These are phyloP conservation scores for Reticulitermes speratus DNA, from an alignment of 1,140 invertebrate genomes.

Conservation along the genomic window DNA sequence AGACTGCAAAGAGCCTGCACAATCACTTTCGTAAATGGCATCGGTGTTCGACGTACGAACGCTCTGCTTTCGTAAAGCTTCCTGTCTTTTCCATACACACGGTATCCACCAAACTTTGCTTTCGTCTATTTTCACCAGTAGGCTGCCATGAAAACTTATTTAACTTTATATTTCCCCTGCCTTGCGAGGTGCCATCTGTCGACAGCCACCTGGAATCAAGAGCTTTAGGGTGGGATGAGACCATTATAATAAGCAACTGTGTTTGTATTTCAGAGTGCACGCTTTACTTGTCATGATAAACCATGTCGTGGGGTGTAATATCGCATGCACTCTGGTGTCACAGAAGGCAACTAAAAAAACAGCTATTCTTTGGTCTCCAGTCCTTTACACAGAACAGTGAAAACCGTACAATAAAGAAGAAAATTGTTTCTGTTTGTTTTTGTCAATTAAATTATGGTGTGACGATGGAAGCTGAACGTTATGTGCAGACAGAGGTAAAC, in stretches of 20 bases:
- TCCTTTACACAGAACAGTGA: neutral
- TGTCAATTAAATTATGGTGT: too few relatives aligned
- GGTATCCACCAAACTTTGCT: neutral
- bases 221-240: neutral
- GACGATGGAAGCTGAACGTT: too few relatives aligned
- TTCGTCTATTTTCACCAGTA: neutral
- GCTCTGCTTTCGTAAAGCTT: too few relatives aligned
- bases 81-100: too few relatives aligned
- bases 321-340: too few relatives aligned
- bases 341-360: too few relatives aligned
- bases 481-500: too few relatives aligned
- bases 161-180: neutral
- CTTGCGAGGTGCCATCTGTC: neutral
- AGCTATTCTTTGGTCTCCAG: neutral
- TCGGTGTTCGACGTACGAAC: too few relatives aligned
- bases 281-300: neutral
- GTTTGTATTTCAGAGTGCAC: neutral
- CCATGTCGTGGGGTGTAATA: neutral
- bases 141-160: neutral
- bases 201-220: neutral
- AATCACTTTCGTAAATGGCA: too few relatives aligned
- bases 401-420: too few relatives aligned
- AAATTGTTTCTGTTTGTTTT: too few relatives aligned
- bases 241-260: neutral
- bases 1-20: too few relatives aligned